Percentiles rank a stretch among this genome's conserved stretches.
Conservation (phyloP, 2,888 invertebrate genomes). For the Halictus quadricinctus region DNA sequence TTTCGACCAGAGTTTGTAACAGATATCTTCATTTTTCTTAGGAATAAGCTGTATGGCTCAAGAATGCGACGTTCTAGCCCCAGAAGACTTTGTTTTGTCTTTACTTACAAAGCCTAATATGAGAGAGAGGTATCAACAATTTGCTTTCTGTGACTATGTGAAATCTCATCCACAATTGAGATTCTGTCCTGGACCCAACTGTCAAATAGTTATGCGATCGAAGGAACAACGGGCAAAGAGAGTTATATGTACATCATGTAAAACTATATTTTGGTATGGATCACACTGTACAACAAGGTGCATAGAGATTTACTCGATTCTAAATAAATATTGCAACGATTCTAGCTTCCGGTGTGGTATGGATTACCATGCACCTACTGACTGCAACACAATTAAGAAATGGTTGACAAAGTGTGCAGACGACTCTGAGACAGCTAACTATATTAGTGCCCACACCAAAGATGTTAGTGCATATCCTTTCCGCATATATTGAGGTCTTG, state of each 20-base stretch:
- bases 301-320: too few relatives aligned
- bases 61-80: constrained; percentile 96
- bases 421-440: constrained; percentile 99
- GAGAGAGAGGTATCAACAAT: constrained; percentile 96
- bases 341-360: constrained; percentile 94
- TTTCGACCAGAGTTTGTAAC: not conserved
- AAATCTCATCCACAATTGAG: constrained; percentile 94
- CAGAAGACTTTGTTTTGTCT: constrained; percentile 96
- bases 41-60: constrained; percentile 99
- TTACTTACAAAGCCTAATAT: constrained; percentile 92
- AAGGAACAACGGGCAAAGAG: constrained; percentile 92
- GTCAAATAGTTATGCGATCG: constrained; percentile 94
- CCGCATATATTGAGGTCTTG: not conserved
- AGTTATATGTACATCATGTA: constrained; percentile 94
- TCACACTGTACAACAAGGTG: not conserved
- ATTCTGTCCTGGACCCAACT: constrained; percentile 98
- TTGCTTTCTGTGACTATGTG: constrained; percentile 98
- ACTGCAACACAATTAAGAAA: constrained; percentile 96
- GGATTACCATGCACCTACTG: constrained; percentile 99
- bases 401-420: constrained; percentile 99
- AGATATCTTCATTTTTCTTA: constrained; percentile 77
- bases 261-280: constrained; percentile 92
- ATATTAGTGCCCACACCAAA: constrained; percentile 99
- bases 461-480: constrained; percentile 84
- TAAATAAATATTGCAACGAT: constrained; percentile 33